Percentiles rank a stretch among this genome's conserved stretches.
Conservation (phyloP, 1,140 invertebrate genomes). For the Cydia pomonella region DNA sequence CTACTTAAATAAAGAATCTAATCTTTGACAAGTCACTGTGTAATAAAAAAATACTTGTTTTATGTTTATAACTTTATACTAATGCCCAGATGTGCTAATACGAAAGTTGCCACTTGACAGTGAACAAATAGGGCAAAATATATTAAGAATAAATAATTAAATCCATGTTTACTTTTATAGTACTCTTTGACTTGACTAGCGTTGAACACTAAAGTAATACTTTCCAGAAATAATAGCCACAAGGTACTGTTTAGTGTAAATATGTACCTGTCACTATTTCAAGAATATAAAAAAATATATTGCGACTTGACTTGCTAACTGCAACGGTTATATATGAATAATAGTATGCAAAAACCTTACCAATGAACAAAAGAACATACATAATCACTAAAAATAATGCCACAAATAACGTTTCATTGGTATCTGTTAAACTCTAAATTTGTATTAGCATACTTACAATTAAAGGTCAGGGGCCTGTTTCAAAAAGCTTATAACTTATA, state of each 20-base stretch:
- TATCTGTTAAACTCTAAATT: not conserved
- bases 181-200: conserved; percentile 21
- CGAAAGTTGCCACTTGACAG: not conserved
- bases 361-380: not conserved
- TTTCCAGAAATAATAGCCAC: not conserved
- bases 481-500: not conserved
- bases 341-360: not conserved
- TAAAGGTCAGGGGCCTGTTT: no score
- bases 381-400: not conserved
- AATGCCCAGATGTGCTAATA: not conserved
- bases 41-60: no score
- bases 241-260: not conserved
- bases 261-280: not conserved
- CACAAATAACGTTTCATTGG: no score
- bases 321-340: not conserved
- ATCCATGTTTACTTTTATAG: not conserved
- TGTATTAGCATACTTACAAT: not conserved
- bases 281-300: not conserved
- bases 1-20: not conserved
- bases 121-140: not conserved
- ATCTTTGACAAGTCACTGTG: no score
- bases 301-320: not conserved
- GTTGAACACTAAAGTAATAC: conserved; percentile 9
- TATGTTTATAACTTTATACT: no score
- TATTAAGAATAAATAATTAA: not conserved